Percentiles rank a stretch among this genome's conserved stretches.
Evolutionary conservation across 2,113 vertebrate species (phyloP).

Genomic region (Eleginops maclovinus): DNA sequence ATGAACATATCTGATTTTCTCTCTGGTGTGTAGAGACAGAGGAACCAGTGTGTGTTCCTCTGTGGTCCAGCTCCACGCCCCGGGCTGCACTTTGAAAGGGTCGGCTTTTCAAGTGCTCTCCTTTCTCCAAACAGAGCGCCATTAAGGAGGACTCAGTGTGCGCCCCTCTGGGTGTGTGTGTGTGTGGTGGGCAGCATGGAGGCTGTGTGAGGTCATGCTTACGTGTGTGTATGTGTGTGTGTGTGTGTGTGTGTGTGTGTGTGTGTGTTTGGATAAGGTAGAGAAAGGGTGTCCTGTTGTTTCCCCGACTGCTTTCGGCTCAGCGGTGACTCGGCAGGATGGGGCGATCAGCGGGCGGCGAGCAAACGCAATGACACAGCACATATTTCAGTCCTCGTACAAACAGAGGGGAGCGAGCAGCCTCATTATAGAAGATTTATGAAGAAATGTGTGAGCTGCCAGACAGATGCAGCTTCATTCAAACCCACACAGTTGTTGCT

Average conservation of each 20-base stretch:
- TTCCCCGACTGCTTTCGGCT: slow-evolving; percentile 24
- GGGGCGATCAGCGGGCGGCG: slow-evolving; percentile 33
- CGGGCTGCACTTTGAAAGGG: slow-evolving; percentile 62
- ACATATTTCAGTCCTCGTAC: slow-evolving; percentile 43
- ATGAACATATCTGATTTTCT: not conserved
- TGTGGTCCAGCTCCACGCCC: slow-evolving; percentile 38
- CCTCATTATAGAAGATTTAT: slow-evolving; percentile 35
- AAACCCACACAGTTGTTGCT: slow-evolving; percentile 1
- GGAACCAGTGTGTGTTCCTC: slow-evolving; percentile 9
- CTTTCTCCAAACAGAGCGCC: slow-evolving; percentile 29
- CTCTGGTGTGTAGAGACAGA: slow-evolving; percentile 1
- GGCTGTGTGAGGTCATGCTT: slow-evolving; percentile 26
- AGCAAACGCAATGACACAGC: slow-evolving; percentile 52
- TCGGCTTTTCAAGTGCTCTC: slow-evolving; percentile 31
- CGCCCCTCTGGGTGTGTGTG: slow-evolving; percentile 9
- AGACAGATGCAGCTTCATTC: slow-evolving; percentile 26
- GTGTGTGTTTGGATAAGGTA: slow-evolving; percentile 11
- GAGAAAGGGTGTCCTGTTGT: slow-evolving; percentile 30
- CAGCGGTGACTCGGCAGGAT: slow-evolving; percentile 63
- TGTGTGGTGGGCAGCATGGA: not conserved
- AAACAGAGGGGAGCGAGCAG: not conserved
- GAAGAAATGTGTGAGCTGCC: slow-evolving; percentile 23
- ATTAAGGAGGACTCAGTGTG: slow-evolving; percentile 44
- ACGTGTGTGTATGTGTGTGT: slow-evolving; percentile 3
- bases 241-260: slow-evolving; percentile 10